Evolutionary conservation across 2,888 invertebrate genomes (phyloP).

Genomic region (Napeogenes inachia): DNA sequence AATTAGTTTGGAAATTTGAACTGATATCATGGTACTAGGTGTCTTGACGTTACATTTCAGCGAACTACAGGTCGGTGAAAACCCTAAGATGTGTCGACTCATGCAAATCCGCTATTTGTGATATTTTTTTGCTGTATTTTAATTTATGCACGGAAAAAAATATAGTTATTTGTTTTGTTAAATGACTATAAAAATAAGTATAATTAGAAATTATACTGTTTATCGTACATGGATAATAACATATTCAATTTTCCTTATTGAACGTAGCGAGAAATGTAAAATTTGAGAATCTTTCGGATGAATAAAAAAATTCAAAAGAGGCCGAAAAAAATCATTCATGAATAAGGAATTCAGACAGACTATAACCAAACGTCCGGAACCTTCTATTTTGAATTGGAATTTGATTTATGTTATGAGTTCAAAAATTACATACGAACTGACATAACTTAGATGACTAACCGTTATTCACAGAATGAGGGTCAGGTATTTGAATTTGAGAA

Average conservation of each 20-base stretch:
- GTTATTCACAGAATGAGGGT: slow-evolving; percentile 50
- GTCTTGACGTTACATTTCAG: slow-evolving; percentile 22
- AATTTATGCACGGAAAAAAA: too few relatives aligned
- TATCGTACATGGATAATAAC: not conserved
- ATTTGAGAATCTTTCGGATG: not conserved
- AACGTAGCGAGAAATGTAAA: not conserved
- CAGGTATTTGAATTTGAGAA: slow-evolving; percentile 50
- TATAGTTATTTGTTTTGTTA: too few relatives aligned
- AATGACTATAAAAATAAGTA: too few relatives aligned
- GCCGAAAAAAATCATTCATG: slow-evolving; percentile 39
- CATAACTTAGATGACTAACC: slow-evolving; percentile 53
- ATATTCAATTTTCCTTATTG: not conserved
- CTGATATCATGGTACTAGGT: slow-evolving; percentile 5
- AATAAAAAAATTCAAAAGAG: slow-evolving; percentile 18
- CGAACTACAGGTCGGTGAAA: slow-evolving; percentile 43
- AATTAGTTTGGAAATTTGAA: slow-evolving; percentile 7
- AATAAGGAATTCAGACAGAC: slow-evolving; percentile 39
- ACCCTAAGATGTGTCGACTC: slow-evolving; percentile 45
- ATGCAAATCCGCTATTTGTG: slow-evolving; percentile 28
- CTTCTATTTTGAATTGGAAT: slow-evolving; percentile 12
- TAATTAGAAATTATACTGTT: too few relatives aligned
- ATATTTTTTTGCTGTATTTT: not conserved
- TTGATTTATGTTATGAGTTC: slow-evolving; percentile 24
- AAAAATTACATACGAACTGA: slow-evolving; percentile 42
- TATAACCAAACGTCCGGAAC: slow-evolving; percentile 7